These are phyloP conservation scores for Platyrinchus mystaceus DNA, from an alignment of 2,797 vertebrate species.

Conservation along the genomic window DNA sequence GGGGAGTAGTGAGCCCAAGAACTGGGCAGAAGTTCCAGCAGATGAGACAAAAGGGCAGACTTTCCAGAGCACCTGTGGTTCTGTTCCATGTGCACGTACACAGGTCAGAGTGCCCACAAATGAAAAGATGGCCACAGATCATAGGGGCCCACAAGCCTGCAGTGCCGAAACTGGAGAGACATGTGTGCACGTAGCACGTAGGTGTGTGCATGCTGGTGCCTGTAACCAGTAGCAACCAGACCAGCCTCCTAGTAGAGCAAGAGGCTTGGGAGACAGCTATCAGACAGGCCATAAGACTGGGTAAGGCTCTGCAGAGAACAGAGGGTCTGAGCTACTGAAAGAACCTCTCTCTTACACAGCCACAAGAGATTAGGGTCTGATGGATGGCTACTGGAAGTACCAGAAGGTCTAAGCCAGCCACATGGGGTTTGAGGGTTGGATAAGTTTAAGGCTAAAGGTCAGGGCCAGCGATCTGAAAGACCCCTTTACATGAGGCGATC, in stretches of 20 bases:
- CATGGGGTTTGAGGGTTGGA: neutral
- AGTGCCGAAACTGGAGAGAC: neutral
- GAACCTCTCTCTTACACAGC: neutral
- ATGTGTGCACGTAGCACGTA: accelerated
- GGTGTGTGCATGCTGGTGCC: neutral
- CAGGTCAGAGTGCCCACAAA: neutral
- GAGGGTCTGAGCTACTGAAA: neutral
- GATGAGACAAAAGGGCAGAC: neutral
- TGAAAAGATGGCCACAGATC: neutral
- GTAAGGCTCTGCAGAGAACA: neutral
- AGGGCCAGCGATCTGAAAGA: neutral
- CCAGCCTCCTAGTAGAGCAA: accelerated
- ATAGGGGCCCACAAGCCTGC: accelerated
- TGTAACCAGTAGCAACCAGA: neutral
- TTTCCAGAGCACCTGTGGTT: neutral
- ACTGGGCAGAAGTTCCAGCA: neutral
- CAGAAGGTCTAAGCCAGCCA: neutral
- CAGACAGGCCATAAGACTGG: neutral
- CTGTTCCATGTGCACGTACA: accelerated
- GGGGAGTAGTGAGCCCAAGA: neutral
- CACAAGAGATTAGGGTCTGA: neutral
- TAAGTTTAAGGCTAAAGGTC: neutral
- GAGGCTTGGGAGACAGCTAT: neutral
- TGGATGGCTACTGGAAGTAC: neutral
- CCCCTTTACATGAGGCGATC: neutral